Evolutionary conservation across 2,797 vertebrate species (phyloP), one percentile per base, ranked within the genome.

Genomic region (Notolabrus celidotus): DNA sequence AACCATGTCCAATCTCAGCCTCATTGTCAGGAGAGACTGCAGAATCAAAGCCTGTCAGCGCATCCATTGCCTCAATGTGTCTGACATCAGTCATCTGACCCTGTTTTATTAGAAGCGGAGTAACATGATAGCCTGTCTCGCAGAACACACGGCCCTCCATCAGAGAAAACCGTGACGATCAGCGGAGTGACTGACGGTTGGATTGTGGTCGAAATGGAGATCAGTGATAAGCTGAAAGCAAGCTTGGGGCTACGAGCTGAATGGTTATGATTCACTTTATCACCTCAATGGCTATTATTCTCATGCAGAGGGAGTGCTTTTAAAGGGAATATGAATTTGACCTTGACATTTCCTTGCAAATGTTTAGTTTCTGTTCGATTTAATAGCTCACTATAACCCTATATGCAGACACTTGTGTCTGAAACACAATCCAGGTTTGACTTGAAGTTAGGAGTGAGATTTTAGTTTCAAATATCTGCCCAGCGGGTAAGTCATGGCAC

Each of bases 11-110:
- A 67, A 67, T 70, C 3, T 8, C 45, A 22, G 51, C 27, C 42
- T 56, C 69, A 72, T 56, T 60, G 58, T 39, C 22, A 14, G 27
- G 3, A 45, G 50, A 64, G 54, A 61, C n/a, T 39, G 55, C 20
- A 14, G 7, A 62, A 57, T 73, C 43, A 75, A 83, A 55, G 61
- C 42, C 64, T 39, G 57, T 53, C 45, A 34, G 27, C 36, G 16
- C 14, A 53, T 64, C 41, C 53, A 39, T 78, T 62, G 64, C 52
- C 42, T 72, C 22, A 11, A 67, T 19, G 51, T 34, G 42, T 46
- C 62, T 64, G 69, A 58, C 71, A 76, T 83, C 56, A 43, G 49
- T 84, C 50, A 78, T 67, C 49, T 74, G 64, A 84, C 69, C 69
- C 50, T 52, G 43, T 77, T 86, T 77, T 82, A 84, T 59, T 62